These are phyloP conservation scores for Sepioteuthis lessoniana DNA, from an alignment of 2,888 invertebrate genomes.

Conservation along the genomic window DNA sequence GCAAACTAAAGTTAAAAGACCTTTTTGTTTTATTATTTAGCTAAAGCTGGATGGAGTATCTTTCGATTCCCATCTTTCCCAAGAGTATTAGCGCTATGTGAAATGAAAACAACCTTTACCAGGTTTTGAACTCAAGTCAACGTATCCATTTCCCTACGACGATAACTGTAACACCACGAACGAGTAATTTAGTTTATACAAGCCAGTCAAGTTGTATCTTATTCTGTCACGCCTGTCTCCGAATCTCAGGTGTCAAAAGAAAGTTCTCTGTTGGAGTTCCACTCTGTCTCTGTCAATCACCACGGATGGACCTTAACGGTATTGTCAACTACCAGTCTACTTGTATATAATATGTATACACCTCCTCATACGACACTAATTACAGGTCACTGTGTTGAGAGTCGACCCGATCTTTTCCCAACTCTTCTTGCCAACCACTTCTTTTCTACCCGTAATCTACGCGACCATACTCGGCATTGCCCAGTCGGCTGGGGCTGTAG, in stretches of 20 bases:
- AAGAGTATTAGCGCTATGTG: too few relatives aligned
- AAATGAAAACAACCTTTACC: too few relatives aligned
- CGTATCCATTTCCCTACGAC: too few relatives aligned
- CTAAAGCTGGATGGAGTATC: too few relatives aligned
- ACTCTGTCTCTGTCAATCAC: not conserved
- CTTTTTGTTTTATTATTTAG: too few relatives aligned
- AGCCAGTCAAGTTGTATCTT: not conserved
- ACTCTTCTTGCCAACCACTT: not conserved
- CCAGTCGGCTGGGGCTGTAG: too few relatives aligned
- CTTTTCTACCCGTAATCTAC: not conserved
- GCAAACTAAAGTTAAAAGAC: too few relatives aligned
- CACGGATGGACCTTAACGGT: not conserved
- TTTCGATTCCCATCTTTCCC: too few relatives aligned
- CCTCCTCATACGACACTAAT: slow-evolving; percentile 1
- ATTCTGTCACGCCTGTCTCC: not conserved
- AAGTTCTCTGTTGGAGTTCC: not conserved
- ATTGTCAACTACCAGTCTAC: not conserved
- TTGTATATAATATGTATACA: not conserved
- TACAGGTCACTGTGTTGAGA: not conserved
- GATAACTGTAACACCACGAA: too few relatives aligned
- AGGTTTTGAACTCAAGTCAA: too few relatives aligned
- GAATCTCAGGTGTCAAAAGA: not conserved
- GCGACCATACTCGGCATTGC: too few relatives aligned
- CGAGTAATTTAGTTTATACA: not conserved
- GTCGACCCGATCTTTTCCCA: not conserved